Conservation (phyloP, 2,888 invertebrate species). For the Drosophila melanocephala region DNA sequence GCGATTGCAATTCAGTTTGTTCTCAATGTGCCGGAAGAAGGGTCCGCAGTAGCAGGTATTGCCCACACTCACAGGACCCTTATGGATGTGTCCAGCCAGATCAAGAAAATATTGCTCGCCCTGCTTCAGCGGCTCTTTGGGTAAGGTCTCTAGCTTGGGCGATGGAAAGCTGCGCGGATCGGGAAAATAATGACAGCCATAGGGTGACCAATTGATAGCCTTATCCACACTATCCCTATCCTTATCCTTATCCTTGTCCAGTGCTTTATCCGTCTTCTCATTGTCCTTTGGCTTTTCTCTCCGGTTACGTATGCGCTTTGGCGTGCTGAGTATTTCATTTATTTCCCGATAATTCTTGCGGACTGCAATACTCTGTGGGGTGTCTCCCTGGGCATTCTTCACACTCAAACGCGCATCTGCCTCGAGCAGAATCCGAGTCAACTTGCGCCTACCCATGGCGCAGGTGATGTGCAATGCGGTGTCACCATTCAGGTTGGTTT, state of each 20-base stretch:
- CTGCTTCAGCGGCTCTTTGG: conserved; percentile 92
- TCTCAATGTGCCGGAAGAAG: conserved; percentile 94
- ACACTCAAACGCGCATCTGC: conserved; percentile 91
- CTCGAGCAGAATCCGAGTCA: conserved; percentile 95
- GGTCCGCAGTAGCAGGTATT: conserved; percentile 97
- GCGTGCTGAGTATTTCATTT: conserved; percentile 90
- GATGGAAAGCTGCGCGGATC: conserved; percentile 94
- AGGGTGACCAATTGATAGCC: conserved; percentile 92
- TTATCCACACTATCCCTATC: conserved; percentile 83
- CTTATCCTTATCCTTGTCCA: conserved; percentile 81
- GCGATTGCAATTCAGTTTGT: conserved; percentile 90
- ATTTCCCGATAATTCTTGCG: conserved; percentile 95
- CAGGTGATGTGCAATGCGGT: conserved; percentile 97
- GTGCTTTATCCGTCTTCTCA: conserved; percentile 26
- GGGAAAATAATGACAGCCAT: conserved; percentile 96
- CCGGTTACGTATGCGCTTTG: conserved; percentile 70
- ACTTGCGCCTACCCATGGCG: conserved; percentile 96
- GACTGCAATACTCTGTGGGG: conserved; percentile 94
- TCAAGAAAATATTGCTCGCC: conserved; percentile 98
- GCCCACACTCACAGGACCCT: conserved; percentile 97
- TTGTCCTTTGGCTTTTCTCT: conserved; percentile 68
- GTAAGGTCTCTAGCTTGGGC: conserved; percentile 93
- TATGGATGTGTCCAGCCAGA: conserved; percentile 96
- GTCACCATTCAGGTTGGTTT: conserved; percentile 98
- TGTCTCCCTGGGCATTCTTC: conserved; percentile 89